phyloP scores from a whole-genome alignment of 2,888 invertebrate species.

The Cynaeus angustus region DNA sequence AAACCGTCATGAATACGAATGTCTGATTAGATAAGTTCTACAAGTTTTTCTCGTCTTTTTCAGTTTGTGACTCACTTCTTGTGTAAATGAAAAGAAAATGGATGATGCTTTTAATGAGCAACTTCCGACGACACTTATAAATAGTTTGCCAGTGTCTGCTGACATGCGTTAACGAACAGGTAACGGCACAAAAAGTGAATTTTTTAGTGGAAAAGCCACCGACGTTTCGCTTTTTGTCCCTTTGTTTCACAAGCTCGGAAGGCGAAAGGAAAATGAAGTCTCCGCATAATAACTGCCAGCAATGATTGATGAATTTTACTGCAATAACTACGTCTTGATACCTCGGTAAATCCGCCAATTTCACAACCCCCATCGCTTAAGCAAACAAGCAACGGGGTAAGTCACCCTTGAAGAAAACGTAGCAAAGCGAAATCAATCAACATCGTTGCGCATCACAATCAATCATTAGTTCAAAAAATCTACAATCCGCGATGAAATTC shows the following conservation, averaged over 20 bases:
- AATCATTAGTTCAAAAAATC: neutral
- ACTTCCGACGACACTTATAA: slow-evolving; percentile 24
- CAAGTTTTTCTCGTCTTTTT: too few species aligned
- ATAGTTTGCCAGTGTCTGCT: slow-evolving; percentile 14
- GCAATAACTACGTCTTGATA: slow-evolving; percentile 12
- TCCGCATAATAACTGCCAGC: slow-evolving; percentile 18
- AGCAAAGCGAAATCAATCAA: slow-evolving; percentile 3
- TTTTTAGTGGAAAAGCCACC: neutral
- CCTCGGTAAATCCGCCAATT: neutral
- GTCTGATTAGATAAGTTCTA: too few species aligned
- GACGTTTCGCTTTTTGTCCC: slow-evolving; percentile 2
- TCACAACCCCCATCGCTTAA: neutral
- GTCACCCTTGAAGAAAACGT: slow-evolving; percentile 1
- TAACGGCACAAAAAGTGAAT: neutral
- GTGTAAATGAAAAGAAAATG: too few species aligned
- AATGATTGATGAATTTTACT: slow-evolving; percentile 19
- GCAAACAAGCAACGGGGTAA: slow-evolving; percentile 5
- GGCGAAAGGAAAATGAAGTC: slow-evolving; percentile 16
- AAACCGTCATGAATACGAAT: too few species aligned
- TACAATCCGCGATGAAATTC: too few species aligned
- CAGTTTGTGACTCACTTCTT: too few species aligned
- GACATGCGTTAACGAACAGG: slow-evolving; percentile 4
- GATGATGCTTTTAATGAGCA: slow-evolving; percentile 3
- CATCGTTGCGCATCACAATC: neutral
- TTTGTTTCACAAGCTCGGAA: slow-evolving; percentile 2